Conservation (phyloP, 2,888 invertebrate species). For the Pyralis farinalis region DNA sequence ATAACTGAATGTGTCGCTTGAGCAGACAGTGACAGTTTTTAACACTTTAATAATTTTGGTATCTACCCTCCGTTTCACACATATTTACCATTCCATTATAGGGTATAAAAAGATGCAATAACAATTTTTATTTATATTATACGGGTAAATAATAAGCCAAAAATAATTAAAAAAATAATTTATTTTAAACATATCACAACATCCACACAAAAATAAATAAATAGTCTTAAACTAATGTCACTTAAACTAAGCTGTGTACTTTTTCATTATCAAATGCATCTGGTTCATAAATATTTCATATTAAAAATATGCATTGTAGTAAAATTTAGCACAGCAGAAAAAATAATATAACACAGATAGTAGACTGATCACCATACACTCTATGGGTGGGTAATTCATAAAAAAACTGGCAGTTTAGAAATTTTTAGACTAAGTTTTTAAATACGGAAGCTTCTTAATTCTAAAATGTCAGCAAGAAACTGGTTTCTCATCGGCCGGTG, state of each 20-base stretch:
- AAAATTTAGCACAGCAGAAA: constrained; percentile 32
- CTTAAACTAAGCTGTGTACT: constrained; percentile 74
- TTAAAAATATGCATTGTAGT: background rate
- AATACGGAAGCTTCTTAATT: constrained; percentile 9
- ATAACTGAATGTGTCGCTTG: too few relatives aligned
- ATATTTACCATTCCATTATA: background rate
- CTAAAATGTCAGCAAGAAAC: constrained; percentile 16
- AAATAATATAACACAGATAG: constrained; percentile 24
- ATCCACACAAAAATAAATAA: constrained; percentile 56
- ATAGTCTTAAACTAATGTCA: constrained; percentile 35
- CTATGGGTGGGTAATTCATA: constrained; percentile 18
- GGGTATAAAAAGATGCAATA: background rate
- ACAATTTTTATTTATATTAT: too few relatives aligned
- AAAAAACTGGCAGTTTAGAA: too few relatives aligned
- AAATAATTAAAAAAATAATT: constrained; percentile 52
- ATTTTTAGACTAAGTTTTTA: constrained; percentile 1
- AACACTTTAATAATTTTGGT: too few relatives aligned
- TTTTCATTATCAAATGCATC: constrained; percentile 80
- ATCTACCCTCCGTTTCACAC: background rate
- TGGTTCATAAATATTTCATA: constrained; percentile 35
- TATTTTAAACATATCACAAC: constrained; percentile 66
- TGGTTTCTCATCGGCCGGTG: constrained; percentile 2
- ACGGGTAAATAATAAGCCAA: constrained; percentile 16
- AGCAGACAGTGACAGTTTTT: too few relatives aligned
- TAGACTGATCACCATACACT: constrained; percentile 10